These are phyloP conservation scores for Nomada ferruginata DNA, from an alignment of 2,888 invertebrate species.

Conservation along the genomic window DNA sequence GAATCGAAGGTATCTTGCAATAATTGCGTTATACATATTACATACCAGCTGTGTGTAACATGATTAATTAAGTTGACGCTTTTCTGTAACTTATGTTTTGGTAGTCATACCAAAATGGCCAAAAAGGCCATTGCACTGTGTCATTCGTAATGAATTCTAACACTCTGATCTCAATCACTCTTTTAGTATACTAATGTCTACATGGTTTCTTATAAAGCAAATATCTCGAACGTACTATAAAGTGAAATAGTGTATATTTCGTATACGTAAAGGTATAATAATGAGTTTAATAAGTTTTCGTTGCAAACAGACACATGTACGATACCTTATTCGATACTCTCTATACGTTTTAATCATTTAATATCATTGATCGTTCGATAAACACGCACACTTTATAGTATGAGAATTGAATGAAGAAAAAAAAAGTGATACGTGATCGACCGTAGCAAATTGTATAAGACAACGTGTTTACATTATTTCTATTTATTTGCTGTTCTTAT, in stretches of 20 bases:
- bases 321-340: background rate
- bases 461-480: constrained; percentile 58
- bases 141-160: constrained; percentile 75
- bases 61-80: constrained; percentile 83
- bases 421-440: constrained; percentile 26
- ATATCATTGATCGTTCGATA: background rate
- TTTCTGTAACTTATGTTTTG: constrained; percentile 81
- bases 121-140: constrained; percentile 76
- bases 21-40: constrained; percentile 83
- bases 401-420: constrained; percentile 23
- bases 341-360: background rate
- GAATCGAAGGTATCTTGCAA: constrained; percentile 84
- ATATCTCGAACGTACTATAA: constrained; percentile 56
- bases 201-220: constrained; percentile 37
- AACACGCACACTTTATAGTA: constrained; percentile 54
- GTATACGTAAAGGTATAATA: background rate
- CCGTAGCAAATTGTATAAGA: constrained; percentile 29
- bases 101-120: constrained; percentile 64
- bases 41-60: constrained; percentile 84
- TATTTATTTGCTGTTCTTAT: constrained; percentile 69
- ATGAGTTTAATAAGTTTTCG: background rate
- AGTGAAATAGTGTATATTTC: constrained; percentile 28
- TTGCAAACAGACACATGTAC: too few species aligned
- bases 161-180: constrained; percentile 68
- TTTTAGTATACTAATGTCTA: constrained; percentile 63